phyloP scores from a whole-genome alignment of 1,140 invertebrate species.

The Drosophila parabipectinata region DNA sequence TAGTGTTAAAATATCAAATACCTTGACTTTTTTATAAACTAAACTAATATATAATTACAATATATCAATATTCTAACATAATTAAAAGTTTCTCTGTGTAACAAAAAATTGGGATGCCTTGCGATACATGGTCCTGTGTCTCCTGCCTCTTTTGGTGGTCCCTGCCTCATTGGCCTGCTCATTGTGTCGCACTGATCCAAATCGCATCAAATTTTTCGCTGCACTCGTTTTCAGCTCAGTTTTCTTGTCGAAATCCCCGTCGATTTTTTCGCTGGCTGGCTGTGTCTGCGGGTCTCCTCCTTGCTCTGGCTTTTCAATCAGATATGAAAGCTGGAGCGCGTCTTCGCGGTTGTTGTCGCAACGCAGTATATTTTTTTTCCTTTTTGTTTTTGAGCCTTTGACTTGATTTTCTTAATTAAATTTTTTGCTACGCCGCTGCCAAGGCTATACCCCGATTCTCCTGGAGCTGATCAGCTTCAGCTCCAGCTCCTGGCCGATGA shows the following conservation, averaged over 20 bases:
- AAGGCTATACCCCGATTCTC: conserved; percentile 56
- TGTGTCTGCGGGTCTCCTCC: conserved; percentile 49
- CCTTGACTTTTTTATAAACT: background rate
- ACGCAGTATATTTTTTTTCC: conserved; percentile 34
- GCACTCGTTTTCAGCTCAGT: conserved; percentile 66
- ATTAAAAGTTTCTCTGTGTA: conserved; percentile 1
- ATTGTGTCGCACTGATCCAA: conserved; percentile 77
- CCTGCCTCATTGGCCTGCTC: conserved; percentile 61
- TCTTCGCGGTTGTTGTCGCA: conserved; percentile 73
- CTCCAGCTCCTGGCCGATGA: conserved; percentile 49
- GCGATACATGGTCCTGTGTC: conserved; percentile 33
- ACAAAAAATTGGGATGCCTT: conserved; percentile 14
- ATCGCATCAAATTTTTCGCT: conserved; percentile 75
- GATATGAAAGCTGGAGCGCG: conserved; percentile 80
- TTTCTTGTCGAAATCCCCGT: conserved; percentile 33
- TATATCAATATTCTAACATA: background rate
- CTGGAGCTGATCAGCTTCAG: background rate
- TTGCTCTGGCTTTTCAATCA: conserved; percentile 74
- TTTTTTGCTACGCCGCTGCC: conserved; percentile 75
- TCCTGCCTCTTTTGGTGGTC: conserved; percentile 73
- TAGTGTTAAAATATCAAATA: no score
- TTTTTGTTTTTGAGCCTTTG: conserved; percentile 65
- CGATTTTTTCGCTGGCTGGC: conserved; percentile 15
- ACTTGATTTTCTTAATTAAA: conserved; percentile 82
- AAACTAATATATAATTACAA: background rate